Evolutionary conservation across 2,888 invertebrate species (phyloP).

Genomic region (Lasioglossum vierecki): DNA sequence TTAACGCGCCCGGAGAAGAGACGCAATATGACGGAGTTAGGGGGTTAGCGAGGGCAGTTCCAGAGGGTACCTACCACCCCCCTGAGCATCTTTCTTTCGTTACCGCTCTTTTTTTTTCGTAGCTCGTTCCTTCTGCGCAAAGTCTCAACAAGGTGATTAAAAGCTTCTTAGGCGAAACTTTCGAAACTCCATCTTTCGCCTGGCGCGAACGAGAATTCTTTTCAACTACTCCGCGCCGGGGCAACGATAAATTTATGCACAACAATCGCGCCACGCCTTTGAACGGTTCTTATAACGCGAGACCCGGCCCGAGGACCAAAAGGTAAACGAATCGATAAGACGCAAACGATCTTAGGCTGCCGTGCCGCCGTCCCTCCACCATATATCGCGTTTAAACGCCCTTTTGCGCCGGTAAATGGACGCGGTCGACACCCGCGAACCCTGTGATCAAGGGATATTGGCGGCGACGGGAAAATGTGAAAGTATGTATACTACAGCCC

Average conservation of each 20-base stretch:
- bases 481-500: neutral
- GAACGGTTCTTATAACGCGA: neutral
- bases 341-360: slow-evolving; percentile 8
- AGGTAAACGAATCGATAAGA: neutral
- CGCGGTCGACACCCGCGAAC: slow-evolving; percentile 7
- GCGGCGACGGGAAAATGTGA: neutral
- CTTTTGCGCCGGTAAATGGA: neutral
- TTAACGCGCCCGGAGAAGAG: slow-evolving; percentile 10
- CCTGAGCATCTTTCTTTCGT: neutral
- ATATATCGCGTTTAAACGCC: slow-evolving; percentile 10
- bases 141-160: slow-evolving; percentile 49
- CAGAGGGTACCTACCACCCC: neutral
- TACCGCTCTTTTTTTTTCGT: neutral
- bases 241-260: slow-evolving; percentile 37
- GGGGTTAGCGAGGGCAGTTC: neutral
- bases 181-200: slow-evolving; percentile 18
- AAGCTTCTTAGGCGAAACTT: slow-evolving; percentile 51
- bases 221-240: slow-evolving; percentile 17
- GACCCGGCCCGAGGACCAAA: neutral
- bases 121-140: neutral
- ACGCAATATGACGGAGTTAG: slow-evolving; percentile 24
- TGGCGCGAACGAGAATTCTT: slow-evolving; percentile 20
- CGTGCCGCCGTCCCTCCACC: neutral
- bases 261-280: slow-evolving; percentile 36
- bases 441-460: neutral